Conservation (phyloP, 1,140 invertebrate genomes). For the Physella acuta region DNA sequence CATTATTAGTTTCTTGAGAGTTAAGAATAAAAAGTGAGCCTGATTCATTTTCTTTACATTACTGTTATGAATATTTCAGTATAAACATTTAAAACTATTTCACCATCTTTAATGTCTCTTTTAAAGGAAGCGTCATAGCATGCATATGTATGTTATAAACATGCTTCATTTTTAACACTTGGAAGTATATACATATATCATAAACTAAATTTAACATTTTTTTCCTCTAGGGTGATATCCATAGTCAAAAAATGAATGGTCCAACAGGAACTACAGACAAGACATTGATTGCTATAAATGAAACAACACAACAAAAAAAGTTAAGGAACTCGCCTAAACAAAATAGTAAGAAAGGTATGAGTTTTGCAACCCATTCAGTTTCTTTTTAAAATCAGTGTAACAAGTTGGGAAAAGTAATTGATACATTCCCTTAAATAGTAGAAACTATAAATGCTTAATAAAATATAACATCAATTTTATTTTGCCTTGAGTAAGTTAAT, state of each 20-base stretch:
- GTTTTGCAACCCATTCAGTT: neutral
- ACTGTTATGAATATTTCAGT: too few species aligned
- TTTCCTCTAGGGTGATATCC: neutral
- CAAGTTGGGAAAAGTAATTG: neutral
- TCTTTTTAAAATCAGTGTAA: neutral
- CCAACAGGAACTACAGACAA: slow-evolving; percentile 1
- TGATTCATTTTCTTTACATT: too few species aligned
- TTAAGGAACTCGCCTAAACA: neutral
- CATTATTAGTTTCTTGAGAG: too few species aligned
- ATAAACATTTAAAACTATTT: too few species aligned
- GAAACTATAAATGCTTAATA: too few species aligned
- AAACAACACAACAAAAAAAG: slow-evolving; percentile 12
- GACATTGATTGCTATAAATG: slow-evolving; percentile 5
- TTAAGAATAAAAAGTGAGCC: too few species aligned
- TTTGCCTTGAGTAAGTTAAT: too few species aligned
- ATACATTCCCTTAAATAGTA: too few species aligned
- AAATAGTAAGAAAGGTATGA: slow-evolving; percentile 17
- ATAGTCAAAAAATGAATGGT: slow-evolving; percentile 13
- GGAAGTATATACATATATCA: too few species aligned
- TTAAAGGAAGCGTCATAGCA: neutral
- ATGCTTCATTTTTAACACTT: too few species aligned
- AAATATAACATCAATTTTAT: too few species aligned
- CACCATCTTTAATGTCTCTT: too few species aligned
- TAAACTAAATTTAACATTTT: neutral
- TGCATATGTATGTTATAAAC: neutral